Percentiles rank a stretch among this genome's conserved stretches.
Conservation (phyloP, 2,888 invertebrate genomes). For the Idaea biselata region DNA sequence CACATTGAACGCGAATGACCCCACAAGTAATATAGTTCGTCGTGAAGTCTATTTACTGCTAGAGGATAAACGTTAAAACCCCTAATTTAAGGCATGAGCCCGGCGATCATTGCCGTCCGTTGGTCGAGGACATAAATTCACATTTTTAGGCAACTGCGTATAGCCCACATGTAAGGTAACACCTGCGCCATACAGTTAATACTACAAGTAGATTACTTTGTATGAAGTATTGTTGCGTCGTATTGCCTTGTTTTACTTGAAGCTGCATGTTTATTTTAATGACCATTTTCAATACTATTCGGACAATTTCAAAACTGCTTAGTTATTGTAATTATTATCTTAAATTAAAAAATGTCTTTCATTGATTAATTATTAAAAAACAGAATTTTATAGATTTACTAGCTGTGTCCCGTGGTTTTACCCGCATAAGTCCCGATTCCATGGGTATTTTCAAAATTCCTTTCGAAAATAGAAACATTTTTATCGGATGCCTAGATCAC, state of each 20-base stretch:
- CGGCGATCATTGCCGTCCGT: conserved; percentile 72
- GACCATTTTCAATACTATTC: too few species aligned
- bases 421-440: too few species aligned
- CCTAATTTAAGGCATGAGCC: conserved; percentile 76
- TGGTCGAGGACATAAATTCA: conserved; percentile 71
- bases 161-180: conserved; percentile 40
- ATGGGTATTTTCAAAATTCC: too few species aligned
- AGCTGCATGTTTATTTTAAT: too few species aligned
- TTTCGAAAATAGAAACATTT: too few species aligned
- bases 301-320: too few species aligned
- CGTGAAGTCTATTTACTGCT: conserved; percentile 68
- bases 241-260: not conserved
- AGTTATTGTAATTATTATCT: too few species aligned
- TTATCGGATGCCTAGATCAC: too few species aligned
- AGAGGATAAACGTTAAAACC: conserved; percentile 74
- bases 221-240: not conserved
- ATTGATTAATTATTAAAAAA: too few species aligned
- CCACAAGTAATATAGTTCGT: conserved; percentile 63
- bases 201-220: not conserved
- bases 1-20: conserved; percentile 47
- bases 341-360: too few species aligned
- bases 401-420: too few species aligned
- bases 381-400: too few species aligned
- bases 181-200: conserved; percentile 54
- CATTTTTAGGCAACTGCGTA: conserved; percentile 70